A percentile compares a stretch with the other conserved stretches of the same genome.
Conservation (phyloP, 1,140 invertebrate species). For the Cydia splendana region DNA sequence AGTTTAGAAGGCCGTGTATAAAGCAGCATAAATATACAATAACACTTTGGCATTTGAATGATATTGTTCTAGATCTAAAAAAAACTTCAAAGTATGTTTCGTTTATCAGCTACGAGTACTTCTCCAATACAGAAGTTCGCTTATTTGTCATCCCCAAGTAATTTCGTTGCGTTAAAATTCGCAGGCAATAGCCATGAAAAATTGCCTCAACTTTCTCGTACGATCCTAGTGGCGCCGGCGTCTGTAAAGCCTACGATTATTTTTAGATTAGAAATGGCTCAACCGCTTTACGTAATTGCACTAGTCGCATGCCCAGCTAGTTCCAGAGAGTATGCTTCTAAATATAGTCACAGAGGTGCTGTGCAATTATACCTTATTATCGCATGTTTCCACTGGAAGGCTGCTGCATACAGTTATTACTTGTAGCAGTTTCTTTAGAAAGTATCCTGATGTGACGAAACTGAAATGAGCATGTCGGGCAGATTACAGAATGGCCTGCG, state of each 20-base stretch:
- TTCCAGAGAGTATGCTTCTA: constrained; percentile 74
- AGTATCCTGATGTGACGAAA: constrained; percentile 75
- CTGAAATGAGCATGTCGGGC: constrained; percentile 60
- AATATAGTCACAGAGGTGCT: constrained; percentile 76
- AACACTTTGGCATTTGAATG: no score
- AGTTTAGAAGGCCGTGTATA: no score
- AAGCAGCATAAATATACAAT: no score
- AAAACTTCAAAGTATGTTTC: no score
- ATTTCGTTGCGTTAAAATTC: constrained; percentile 1
- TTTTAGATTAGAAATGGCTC: constrained; percentile 80
- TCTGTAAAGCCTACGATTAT: constrained; percentile 76
- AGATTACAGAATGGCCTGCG: constrained; percentile 57
- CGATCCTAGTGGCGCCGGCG: constrained; percentile 74
- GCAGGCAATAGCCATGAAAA: constrained; percentile 45
- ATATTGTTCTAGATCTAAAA: no score
- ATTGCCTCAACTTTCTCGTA: constrained; percentile 75
- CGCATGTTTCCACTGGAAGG: constrained; percentile 76
- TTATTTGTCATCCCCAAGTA: background rate
- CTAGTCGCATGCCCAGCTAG: constrained; percentile 71
- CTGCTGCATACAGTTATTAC: constrained; percentile 63
- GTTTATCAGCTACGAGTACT: no score
- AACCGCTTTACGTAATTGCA: constrained; percentile 79
- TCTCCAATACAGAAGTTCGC: background rate
- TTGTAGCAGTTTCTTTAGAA: constrained; percentile 74
- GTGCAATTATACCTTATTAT: constrained; percentile 78